phyloP scores from a whole-genome alignment of 1,140 invertebrate genomes.

The Drosophila obscura region DNA sequence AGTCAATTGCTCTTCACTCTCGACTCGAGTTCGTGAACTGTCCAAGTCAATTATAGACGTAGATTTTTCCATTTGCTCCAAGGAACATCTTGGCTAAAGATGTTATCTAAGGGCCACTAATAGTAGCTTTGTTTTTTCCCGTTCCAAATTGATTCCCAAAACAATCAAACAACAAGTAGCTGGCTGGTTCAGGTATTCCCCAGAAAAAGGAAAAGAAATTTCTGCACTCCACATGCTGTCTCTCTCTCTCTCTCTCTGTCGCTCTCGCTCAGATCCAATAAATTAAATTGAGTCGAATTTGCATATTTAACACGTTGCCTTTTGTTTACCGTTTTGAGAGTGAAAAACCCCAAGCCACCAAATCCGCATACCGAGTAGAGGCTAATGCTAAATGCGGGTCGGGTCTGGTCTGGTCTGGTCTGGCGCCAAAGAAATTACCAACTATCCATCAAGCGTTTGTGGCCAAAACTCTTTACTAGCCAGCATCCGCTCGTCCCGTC shows the following conservation, averaged over 20 bases:
- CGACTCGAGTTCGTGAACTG: no score
- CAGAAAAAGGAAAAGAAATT: conserved; percentile 71
- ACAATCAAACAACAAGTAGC: conserved; percentile 44
- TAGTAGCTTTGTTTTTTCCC: not conserved
- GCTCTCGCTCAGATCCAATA: conserved; percentile 42
- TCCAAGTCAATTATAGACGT: no score
- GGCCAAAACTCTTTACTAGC: conserved; percentile 39
- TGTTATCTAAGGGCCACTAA: no score
- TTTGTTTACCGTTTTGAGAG: conserved; percentile 35
- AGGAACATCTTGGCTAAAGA: no score
- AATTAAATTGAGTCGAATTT: conserved; percentile 70
- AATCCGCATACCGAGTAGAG: conserved; percentile 62
- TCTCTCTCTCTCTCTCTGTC: not conserved
- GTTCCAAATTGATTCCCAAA: conserved; percentile 27
- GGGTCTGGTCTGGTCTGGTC: conserved; percentile 45
- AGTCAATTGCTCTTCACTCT: no score
- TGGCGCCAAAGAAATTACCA: conserved; percentile 80
- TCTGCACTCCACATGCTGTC: conserved; percentile 43
- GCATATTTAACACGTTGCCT: conserved; percentile 69
- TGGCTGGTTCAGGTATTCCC: conserved; percentile 65
- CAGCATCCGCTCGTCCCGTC: conserved; percentile 1
- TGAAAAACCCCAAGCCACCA: conserved; percentile 46
- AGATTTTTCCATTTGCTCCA: no score
- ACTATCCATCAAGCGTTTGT: conserved; percentile 67
- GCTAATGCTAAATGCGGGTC: conserved; percentile 4